Conservation (phyloP, 1,140 invertebrate species). For the Druon quercuslanigerum region DNA sequence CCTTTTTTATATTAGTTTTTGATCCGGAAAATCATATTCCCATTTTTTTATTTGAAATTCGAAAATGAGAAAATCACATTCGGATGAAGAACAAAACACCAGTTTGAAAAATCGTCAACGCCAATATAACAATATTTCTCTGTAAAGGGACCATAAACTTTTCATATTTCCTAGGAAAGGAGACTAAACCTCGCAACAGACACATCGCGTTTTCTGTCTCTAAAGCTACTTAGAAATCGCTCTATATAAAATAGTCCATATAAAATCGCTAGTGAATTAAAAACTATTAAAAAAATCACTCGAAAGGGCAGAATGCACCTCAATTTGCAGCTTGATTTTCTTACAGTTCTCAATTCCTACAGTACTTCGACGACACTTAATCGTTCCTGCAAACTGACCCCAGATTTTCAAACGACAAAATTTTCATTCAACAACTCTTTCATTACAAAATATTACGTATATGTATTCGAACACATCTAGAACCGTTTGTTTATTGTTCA, state of each 20-base stretch:
- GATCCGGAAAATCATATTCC: no score
- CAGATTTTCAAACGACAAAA: not conserved
- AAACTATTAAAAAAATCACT: constrained; percentile 33
- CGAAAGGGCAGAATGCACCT: constrained; percentile 3
- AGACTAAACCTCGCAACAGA: not conserved
- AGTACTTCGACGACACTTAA: not conserved
- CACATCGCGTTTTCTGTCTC: not conserved
- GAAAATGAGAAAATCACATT: not conserved
- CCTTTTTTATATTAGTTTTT: no score
- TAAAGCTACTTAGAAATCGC: constrained; percentile 23
- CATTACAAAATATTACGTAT: constrained; percentile 29
- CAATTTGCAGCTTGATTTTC: constrained; percentile 20
- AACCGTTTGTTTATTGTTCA: constrained; percentile 13
- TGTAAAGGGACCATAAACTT: not conserved
- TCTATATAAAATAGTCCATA: constrained; percentile 31
- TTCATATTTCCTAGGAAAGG: constrained; percentile 2
- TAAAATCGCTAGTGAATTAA: constrained; percentile 31
- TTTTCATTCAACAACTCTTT: not conserved
- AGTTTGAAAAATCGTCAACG: not conserved
- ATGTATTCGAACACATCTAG: constrained; percentile 10
- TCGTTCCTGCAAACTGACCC: not conserved
- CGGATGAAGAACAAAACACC: not conserved
- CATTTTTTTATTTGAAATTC: not conserved
- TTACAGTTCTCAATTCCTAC: constrained; percentile 16
- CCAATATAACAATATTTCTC: constrained; percentile 11